Evolutionary conservation across 2,888 invertebrate genomes (phyloP).

Genomic region (Stenodema calcarata): DNA sequence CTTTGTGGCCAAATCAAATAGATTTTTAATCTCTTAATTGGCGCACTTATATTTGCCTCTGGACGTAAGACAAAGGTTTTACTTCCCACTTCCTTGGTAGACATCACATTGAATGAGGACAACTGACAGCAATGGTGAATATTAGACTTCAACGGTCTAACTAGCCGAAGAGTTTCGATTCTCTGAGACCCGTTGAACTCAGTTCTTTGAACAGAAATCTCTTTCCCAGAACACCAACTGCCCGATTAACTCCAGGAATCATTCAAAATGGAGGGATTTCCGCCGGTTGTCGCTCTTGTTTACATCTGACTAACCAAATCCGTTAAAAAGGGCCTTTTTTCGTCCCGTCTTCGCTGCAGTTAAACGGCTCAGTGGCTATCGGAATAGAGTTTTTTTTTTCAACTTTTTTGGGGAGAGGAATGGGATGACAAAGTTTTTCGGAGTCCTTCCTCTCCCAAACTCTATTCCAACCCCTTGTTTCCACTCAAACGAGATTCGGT

Average conservation of each 20-base stretch:
- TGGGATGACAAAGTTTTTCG: slow-evolving; percentile 45
- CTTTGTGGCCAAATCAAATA: too few relatives aligned
- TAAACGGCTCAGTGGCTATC: slow-evolving; percentile 41
- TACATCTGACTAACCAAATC: slow-evolving; percentile 49
- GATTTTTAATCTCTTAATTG: too few relatives aligned
- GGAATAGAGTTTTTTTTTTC: slow-evolving; percentile 12
- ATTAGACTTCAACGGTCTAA: background rate
- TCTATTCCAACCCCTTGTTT: background rate
- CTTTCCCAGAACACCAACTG: slow-evolving; percentile 33
- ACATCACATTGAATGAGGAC: too few relatives aligned
- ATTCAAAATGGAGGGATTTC: slow-evolving; percentile 38
- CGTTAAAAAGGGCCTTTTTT: slow-evolving; percentile 30
- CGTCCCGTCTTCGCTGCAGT: background rate
- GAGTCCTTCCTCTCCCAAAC: background rate
- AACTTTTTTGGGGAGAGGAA: slow-evolving; percentile 5
- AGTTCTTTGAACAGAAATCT: background rate
- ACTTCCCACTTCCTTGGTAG: too few relatives aligned
- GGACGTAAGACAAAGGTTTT: too few relatives aligned
- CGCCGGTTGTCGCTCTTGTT: slow-evolving; percentile 34
- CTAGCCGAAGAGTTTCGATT: background rate
- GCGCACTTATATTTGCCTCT: too few relatives aligned
- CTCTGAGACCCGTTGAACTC: background rate
- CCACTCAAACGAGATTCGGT: slow-evolving; percentile 43
- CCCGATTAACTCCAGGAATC: slow-evolving; percentile 37
- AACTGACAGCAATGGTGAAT: background rate